phyloP scores from a whole-genome alignment of 2,888 invertebrate species.

The Diarsia rubi region DNA sequence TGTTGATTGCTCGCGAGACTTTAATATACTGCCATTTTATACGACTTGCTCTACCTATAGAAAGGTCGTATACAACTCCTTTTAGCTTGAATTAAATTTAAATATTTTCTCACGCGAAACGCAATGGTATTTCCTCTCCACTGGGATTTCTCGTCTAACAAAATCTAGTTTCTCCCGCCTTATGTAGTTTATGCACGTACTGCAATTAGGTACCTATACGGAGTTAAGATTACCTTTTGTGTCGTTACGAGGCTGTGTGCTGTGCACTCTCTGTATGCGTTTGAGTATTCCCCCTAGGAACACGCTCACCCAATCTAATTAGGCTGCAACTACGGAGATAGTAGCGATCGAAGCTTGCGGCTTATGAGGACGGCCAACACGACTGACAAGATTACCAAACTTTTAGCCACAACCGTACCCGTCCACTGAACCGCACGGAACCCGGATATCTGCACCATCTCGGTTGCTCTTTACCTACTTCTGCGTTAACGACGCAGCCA shows the following conservation, averaged over 20 bases:
- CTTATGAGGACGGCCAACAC: conserved; percentile 75
- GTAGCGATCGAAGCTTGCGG: conserved; percentile 82
- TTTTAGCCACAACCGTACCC: conserved; percentile 70
- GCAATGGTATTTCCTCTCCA: conserved; percentile 27
- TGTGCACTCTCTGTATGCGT: conserved; percentile 70
- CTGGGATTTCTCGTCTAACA: conserved; percentile 41
- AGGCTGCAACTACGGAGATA: conserved; percentile 79
- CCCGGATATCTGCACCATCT: conserved; percentile 57
- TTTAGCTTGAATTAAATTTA: conserved; percentile 62
- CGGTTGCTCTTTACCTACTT: conserved; percentile 47
- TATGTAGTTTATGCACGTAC: conserved; percentile 49
- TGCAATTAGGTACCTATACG: conserved; percentile 47
- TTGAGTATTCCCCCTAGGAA: conserved; percentile 65
- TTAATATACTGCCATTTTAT: conserved; percentile 55
- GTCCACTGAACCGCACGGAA: conserved; percentile 56
- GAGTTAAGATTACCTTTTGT: conserved; percentile 68
- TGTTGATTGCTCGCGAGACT: conserved; percentile 61
- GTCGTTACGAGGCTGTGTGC: conserved; percentile 63
- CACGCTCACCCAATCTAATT: conserved; percentile 83
- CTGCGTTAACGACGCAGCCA: conserved; percentile 55
- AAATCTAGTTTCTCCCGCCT: conserved; percentile 46
- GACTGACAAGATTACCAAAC: conserved; percentile 82
- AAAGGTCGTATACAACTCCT: conserved; percentile 39
- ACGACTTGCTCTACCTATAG: conserved; percentile 26
- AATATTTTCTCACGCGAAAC: conserved; percentile 55